Evolutionary conservation across 1,140 invertebrate species (phyloP).

Genomic region (Drosophila ercepeae): DNA sequence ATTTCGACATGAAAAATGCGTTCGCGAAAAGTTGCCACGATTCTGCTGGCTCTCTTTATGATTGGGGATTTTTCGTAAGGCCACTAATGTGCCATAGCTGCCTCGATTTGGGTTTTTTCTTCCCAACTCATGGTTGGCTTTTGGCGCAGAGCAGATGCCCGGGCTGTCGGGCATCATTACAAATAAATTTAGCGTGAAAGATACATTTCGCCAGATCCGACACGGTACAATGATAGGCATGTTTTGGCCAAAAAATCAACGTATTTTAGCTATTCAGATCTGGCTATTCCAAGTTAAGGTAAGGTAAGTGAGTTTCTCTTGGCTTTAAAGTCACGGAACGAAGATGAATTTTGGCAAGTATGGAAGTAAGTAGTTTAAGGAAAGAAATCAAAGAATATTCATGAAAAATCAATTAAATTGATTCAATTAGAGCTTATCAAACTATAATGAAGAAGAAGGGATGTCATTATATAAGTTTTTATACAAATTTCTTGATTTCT

Average conservation of each 20-base stretch:
- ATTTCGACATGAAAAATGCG: slow-evolving; percentile 79
- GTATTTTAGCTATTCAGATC: slow-evolving; percentile 9
- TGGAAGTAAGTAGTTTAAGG: too few species aligned
- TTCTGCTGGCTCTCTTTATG: slow-evolving; percentile 57
- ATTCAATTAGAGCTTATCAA: not conserved
- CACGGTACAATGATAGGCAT: slow-evolving; percentile 65
- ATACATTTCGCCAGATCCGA: slow-evolving; percentile 67
- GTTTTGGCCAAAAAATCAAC: slow-evolving; percentile 10
- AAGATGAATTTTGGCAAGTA: not conserved
- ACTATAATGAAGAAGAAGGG: not conserved
- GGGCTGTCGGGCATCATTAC: slow-evolving; percentile 74
- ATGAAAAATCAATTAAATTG: too few species aligned
- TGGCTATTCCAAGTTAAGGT: too few species aligned
- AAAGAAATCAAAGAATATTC: too few species aligned
- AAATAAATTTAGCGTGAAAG: slow-evolving; percentile 81
- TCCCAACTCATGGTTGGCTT: slow-evolving; percentile 39
- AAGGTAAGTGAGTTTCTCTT: slow-evolving; percentile 3
- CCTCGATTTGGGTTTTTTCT: slow-evolving; percentile 13
- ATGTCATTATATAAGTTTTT: too few species aligned
- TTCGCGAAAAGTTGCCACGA: slow-evolving; percentile 71
- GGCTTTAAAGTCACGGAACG: slow-evolving; percentile 45
- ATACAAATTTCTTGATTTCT: too few species aligned
- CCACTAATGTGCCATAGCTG: slow-evolving; percentile 75
- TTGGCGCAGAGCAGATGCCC: too few species aligned
- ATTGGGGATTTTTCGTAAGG: slow-evolving; percentile 68